Evolutionary conservation across 2,797 vertebrate genomes (phyloP).

Genomic region (Bryconaethiops microstoma): DNA sequence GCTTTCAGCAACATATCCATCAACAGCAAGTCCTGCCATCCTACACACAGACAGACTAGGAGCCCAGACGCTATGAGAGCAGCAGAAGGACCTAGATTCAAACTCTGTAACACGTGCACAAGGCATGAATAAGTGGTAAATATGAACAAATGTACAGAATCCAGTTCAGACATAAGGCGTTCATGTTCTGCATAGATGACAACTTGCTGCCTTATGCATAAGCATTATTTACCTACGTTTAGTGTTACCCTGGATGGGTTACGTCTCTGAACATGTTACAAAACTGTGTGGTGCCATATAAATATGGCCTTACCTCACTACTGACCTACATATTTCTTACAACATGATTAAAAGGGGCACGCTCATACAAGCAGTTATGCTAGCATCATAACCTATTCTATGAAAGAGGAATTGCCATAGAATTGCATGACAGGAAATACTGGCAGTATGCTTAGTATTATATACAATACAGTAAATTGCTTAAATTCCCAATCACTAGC

Average conservation of each 20-base stretch:
- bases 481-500: slow-evolving; percentile 2
- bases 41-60: background rate
- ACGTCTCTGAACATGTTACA: background rate
- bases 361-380: slow-evolving; percentile 11
- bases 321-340: background rate
- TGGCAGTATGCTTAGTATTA: slow-evolving; percentile 1
- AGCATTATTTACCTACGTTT: background rate
- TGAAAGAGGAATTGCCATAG: slow-evolving; percentile 12
- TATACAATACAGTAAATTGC: slow-evolving; percentile 18
- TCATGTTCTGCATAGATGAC: slow-evolving; percentile 39
- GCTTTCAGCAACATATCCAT: background rate
- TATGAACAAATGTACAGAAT: slow-evolving; percentile 4
- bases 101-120: slow-evolving; percentile 13
- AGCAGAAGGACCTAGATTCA: background rate
- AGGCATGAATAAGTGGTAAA: slow-evolving; percentile 7
- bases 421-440: slow-evolving; percentile 20
- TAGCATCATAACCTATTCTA: background rate
- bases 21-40: background rate
- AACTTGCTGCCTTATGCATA: slow-evolving; percentile 10
- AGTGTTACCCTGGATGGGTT: background rate
- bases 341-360: slow-evolving; percentile 14
- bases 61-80: background rate
- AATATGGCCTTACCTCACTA: slow-evolving; percentile 1
- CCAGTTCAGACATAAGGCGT: slow-evolving; percentile 18
- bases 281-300: background rate